Percentiles rank a stretch among this genome's conserved stretches.
phyloP scores from a whole-genome alignment of 1,140 invertebrate species.

The Brachionus paranguensis region DNA sequence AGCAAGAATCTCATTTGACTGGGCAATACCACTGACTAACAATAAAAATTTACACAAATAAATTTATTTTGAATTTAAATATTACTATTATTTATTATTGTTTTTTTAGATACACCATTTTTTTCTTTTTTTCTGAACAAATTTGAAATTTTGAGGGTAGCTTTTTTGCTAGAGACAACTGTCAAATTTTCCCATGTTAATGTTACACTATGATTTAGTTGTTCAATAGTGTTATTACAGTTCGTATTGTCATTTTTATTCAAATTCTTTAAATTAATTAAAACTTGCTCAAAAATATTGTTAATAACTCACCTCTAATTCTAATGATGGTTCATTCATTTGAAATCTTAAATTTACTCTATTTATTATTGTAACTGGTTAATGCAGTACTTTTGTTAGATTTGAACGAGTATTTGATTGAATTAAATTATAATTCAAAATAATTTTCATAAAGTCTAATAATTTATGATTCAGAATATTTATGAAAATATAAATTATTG shows the following conservation, averaged over 20 bases:
- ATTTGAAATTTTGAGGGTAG: background rate
- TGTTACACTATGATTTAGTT: background rate
- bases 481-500: background rate
- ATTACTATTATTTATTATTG: conserved; percentile 1
- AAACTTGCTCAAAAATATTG: background rate
- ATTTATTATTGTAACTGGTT: background rate
- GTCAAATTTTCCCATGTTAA: background rate
- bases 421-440: background rate
- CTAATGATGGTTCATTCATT: background rate
- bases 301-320: background rate
- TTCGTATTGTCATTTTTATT: background rate
- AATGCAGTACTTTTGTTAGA: background rate
- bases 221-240: background rate
- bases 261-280: background rate
- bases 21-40: conserved; percentile 64
- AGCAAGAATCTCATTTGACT: conserved; percentile 79
- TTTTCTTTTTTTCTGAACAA: background rate
- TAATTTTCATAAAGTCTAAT: background rate
- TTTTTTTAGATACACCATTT: background rate
- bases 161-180: background rate
- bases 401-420: background rate
- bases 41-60: background rate
- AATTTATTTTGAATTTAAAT: background rate
- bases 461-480: background rate
- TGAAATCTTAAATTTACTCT: background rate